Conservation (phyloP, 2,113 vertebrate genomes). For the Dasyornis broadbenti region DNA sequence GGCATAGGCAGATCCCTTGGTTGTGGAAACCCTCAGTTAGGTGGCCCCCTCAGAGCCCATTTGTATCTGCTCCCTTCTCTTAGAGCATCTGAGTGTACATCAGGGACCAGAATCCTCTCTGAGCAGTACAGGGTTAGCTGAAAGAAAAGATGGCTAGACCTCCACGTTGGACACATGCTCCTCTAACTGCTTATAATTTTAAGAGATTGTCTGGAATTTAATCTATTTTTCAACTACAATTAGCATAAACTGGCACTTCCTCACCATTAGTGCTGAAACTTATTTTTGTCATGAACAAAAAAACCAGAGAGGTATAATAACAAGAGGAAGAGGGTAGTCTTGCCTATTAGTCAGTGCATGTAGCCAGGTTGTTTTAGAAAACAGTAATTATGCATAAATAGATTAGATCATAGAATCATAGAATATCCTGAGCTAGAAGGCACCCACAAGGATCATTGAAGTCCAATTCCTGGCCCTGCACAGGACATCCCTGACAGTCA, state of each 20-base stretch:
- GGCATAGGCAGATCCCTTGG: neutral
- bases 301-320: neutral
- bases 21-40: neutral
- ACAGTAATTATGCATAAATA: conserved; percentile 13
- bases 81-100: neutral
- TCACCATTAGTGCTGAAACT: neutral
- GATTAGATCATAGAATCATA: neutral
- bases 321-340: neutral
- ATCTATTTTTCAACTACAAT: neutral
- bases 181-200: neutral
- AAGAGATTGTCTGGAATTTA: neutral
- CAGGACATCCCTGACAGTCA: neutral
- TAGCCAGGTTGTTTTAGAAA: neutral
- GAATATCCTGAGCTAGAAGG: neutral
- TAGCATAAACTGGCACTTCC: neutral
- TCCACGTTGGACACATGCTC: fast-evolving
- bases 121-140: neutral
- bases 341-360: neutral
- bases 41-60: neutral
- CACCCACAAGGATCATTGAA: neutral
- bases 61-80: neutral
- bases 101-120: neutral
- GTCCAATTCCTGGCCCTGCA: neutral
- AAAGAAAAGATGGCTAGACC: neutral
- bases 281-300: neutral